Conservation (phyloP, 2,888 invertebrate genomes). For the Amblyteles armatorius region DNA sequence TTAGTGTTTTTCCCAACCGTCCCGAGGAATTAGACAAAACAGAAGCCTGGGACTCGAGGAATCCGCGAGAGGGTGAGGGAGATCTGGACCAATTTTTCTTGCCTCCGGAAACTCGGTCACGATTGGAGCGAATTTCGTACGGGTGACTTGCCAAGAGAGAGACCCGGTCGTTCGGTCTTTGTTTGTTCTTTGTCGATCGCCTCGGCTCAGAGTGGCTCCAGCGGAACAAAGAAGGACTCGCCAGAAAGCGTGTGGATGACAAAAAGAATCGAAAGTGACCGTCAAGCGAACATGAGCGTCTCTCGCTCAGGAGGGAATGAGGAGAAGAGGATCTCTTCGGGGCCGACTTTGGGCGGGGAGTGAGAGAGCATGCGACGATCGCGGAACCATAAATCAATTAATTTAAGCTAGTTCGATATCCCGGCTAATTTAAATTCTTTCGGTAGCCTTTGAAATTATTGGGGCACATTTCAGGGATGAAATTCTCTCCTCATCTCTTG, state of each 20-base stretch:
- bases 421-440: slow-evolving; percentile 84
- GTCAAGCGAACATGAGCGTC: slow-evolving; percentile 17
- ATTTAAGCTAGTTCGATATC: slow-evolving; percentile 83
- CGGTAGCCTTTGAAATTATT: slow-evolving; percentile 80
- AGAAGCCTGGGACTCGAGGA: slow-evolving; percentile 34
- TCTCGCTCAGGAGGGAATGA: neutral
- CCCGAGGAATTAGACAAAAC: slow-evolving; percentile 56
- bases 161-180: slow-evolving; percentile 26
- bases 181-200: slow-evolving; percentile 60
- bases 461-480: slow-evolving; percentile 68
- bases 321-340: neutral
- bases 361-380: slow-evolving; percentile 69
- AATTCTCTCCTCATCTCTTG: slow-evolving; percentile 53
- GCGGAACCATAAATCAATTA: slow-evolving; percentile 83
- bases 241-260: slow-evolving; percentile 64
- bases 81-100: slow-evolving; percentile 63
- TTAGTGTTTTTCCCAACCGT: slow-evolving; percentile 12
- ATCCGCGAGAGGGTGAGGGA: slow-evolving; percentile 47
- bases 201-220: slow-evolving; percentile 28
- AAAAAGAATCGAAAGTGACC: slow-evolving; percentile 54
- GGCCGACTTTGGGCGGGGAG: slow-evolving; percentile 4
- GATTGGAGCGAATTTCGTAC: slow-evolving; percentile 58
- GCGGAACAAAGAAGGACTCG: slow-evolving; percentile 62
- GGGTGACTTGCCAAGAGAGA: slow-evolving; percentile 18
- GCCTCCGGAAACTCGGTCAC: slow-evolving; percentile 65